A percentile compares a stretch with the other conserved stretches of the same genome.
phyloP scores from a whole-genome alignment of 2,797 vertebrate genomes.

The Bradypodion ventrale region DNA sequence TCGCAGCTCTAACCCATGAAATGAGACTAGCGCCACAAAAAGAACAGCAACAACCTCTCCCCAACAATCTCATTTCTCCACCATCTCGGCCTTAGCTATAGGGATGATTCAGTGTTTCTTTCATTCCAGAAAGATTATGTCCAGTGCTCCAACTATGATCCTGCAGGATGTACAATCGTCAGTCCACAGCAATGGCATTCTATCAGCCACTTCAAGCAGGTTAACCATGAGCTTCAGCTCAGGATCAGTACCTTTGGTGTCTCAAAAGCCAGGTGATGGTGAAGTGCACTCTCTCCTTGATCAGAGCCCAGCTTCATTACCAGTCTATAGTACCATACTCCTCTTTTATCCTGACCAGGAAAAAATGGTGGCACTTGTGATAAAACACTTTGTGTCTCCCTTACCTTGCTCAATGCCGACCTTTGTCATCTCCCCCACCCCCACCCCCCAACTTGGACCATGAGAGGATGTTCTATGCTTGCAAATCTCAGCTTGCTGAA shows the following conservation, averaged over 20 bases:
- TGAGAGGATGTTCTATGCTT: background rate
- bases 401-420: background rate
- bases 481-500: background rate
- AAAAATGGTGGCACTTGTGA: background rate
- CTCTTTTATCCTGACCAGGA: background rate
- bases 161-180: background rate
- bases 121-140: background rate
- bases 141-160: background rate
- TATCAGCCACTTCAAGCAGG: background rate
- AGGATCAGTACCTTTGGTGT: too few species aligned
- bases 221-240: background rate
- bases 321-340: too few species aligned
- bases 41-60: background rate
- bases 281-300: background rate
- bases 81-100: background rate
- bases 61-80: background rate
- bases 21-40: background rate
- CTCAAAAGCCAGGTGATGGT: background rate
- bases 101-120: background rate
- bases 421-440: background rate
- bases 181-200: background rate
- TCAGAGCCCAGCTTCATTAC: background rate
- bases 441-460: background rate
- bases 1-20: background rate
- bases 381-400: background rate